Evolutionary conservation across 2,113 vertebrate species (phyloP).

Genomic region (Myrmecobius fasciatus): DNA sequence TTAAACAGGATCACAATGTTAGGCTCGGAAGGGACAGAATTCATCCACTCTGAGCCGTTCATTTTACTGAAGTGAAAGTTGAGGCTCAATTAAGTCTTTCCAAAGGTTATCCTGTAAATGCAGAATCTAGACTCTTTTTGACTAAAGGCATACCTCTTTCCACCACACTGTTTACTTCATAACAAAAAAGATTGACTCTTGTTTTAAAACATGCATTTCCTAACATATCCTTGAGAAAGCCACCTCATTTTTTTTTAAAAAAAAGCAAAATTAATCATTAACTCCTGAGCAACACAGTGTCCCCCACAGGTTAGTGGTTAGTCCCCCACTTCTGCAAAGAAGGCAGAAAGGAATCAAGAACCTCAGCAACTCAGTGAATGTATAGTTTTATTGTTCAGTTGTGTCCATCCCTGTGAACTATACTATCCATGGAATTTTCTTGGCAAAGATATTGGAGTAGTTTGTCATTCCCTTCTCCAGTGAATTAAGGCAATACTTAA

Average conservation of each 20-base stretch:
- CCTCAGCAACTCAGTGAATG: background rate
- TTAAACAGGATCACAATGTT: no score
- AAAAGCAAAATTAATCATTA: background rate
- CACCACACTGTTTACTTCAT: background rate
- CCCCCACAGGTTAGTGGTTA: background rate
- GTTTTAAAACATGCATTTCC: background rate
- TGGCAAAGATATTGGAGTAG: background rate
- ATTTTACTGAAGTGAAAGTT: background rate
- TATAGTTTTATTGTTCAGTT: background rate
- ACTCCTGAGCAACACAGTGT: background rate
- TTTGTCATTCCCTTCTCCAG: background rate
- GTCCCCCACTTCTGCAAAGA: background rate
- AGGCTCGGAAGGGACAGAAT: no score
- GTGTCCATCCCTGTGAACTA: background rate
- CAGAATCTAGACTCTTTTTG: background rate
- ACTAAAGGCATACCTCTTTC: background rate
- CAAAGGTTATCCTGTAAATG: background rate
- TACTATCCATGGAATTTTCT: background rate
- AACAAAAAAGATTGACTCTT: background rate
- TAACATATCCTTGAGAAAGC: background rate
- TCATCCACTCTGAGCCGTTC: background rate
- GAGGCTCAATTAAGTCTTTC: background rate
- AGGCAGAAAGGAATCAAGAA: background rate
- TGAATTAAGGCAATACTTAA: background rate
- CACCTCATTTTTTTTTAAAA: no score